Evolutionary conservation across 2,888 invertebrate species (phyloP), one percentile per base, ranked within the genome.

Genomic region (Lepetodrilus schrolli): DNA sequence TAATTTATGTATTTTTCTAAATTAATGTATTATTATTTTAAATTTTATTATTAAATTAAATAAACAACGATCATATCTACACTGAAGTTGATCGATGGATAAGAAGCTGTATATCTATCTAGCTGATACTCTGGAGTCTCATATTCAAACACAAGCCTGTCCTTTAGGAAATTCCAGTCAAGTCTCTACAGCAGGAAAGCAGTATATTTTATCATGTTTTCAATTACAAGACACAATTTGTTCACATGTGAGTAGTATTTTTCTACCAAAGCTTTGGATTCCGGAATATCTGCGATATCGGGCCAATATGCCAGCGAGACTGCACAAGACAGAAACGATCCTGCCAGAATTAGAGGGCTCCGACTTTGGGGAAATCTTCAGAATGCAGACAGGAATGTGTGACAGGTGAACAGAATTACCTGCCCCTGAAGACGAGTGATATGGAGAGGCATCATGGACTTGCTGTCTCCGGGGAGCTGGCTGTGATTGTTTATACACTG

Each of bases 351-450:
- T 50, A 37, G 50, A 23, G 34, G 50, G 49, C 50, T n/a, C 37
- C 50, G 49, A 70, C 70, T 70, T 50, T 20, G 17, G 34, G 23
- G 49, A 20, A 36, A 70, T 70, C 34, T 23, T 17, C 13, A 37
- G 49, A 70, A 70, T 70, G 70, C 50, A 21, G n/a, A 21, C 4
- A 26, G 34, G 38, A 50, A 48, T 37, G 49, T 50, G 21, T 20
- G 70, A 30, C 70, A 70, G 70, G 50, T 70, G 70, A n/a, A 8
- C 13, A 17, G 8, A 50, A 70, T 70, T 70, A 70, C 37, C 1
- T 37, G 50, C 43, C 43, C 13, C 17, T 17, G 43, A 17, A 43
- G 43, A 13, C 43, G 43, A 43, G 43, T 17, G 43, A 17, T 17
- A 17, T 4, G 2, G 4, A 17, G 43, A 43, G n/a, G 13, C n/a